Conservation (phyloP, 2,888 invertebrate species). For the Stegophylla sp. region DNA sequence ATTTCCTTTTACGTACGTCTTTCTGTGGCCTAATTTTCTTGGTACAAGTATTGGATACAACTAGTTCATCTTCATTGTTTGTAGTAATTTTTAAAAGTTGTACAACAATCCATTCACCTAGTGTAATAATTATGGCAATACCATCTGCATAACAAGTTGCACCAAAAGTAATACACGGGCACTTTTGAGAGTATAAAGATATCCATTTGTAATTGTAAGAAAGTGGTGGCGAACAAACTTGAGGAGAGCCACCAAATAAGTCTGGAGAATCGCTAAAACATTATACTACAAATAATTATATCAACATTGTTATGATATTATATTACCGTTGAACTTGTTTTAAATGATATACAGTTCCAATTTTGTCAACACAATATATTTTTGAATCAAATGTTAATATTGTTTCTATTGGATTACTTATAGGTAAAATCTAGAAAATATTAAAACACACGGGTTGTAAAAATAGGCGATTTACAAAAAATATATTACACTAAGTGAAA, state of each 20-base stretch:
- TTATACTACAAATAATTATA: not conserved
- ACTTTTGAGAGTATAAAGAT: constrained; percentile 23
- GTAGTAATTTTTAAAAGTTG: constrained; percentile 22
- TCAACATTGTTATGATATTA: too few relatives aligned
- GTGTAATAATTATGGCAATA: constrained; percentile 3
- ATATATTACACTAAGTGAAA: too few relatives aligned
- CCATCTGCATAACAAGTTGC: constrained; percentile 33
- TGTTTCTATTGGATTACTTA: constrained; percentile 21
- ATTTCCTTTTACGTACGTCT: constrained; percentile 2
- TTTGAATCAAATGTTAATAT: constrained; percentile 43
- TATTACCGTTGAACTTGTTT: constrained; percentile 48
- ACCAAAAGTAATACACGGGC: constrained; percentile 10
- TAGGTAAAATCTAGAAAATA: constrained; percentile 31
- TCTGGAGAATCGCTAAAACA: constrained; percentile 47
- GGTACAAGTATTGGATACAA: constrained; percentile 14
- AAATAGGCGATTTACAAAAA: not conserved
- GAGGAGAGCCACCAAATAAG: constrained; percentile 36
- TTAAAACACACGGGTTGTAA: not conserved
- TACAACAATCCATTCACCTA: constrained; percentile 17
- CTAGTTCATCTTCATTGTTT: constrained; percentile 29
- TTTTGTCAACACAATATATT: constrained; percentile 44
- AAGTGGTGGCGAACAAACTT: not conserved
- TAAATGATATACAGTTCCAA: constrained; percentile 28
- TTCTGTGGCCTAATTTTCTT: constrained; percentile 30
- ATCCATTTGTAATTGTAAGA: constrained; percentile 25